A percentile compares a stretch with the other conserved stretches of the same genome.
Conservation (phyloP, 2,797 vertebrate genomes). For the Rhinichthys osculus region DNA sequence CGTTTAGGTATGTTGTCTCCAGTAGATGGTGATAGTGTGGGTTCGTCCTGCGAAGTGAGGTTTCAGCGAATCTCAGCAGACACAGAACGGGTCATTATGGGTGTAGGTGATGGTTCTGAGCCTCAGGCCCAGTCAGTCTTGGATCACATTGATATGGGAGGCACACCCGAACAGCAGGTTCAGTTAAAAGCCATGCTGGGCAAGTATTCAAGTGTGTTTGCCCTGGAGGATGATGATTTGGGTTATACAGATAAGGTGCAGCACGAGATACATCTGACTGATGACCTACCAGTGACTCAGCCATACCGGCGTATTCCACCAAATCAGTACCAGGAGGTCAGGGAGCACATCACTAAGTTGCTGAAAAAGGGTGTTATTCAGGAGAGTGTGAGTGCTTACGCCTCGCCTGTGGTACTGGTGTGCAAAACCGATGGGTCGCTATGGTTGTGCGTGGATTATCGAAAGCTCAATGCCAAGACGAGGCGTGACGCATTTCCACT, state of each 20-base stretch:
- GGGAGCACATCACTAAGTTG: too few relatives aligned
- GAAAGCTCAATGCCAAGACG: too few relatives aligned
- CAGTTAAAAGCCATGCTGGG: background rate
- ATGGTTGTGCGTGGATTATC: too few relatives aligned
- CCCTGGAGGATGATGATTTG: background rate
- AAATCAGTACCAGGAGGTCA: too few relatives aligned
- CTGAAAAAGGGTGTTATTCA: too few relatives aligned
- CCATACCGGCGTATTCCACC: background rate
- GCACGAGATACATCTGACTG: background rate
- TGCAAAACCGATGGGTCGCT: too few relatives aligned
- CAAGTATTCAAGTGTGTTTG: background rate
- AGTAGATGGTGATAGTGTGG: background rate
- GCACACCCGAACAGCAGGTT: background rate
- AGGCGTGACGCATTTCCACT: too few relatives aligned
- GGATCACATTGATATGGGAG: background rate
- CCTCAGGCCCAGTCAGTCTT: background rate
- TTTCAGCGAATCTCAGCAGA: too few relatives aligned
- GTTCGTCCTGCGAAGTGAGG: background rate
- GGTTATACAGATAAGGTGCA: conserved; percentile 25
- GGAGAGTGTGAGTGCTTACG: too few relatives aligned
- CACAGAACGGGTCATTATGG: too few relatives aligned
- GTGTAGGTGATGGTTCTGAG: too few relatives aligned
- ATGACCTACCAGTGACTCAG: background rate
- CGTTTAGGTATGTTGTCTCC: background rate
- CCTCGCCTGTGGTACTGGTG: too few relatives aligned